Conservation (phyloP, 2,888 invertebrate species). For the Mellilla xanthometata region DNA sequence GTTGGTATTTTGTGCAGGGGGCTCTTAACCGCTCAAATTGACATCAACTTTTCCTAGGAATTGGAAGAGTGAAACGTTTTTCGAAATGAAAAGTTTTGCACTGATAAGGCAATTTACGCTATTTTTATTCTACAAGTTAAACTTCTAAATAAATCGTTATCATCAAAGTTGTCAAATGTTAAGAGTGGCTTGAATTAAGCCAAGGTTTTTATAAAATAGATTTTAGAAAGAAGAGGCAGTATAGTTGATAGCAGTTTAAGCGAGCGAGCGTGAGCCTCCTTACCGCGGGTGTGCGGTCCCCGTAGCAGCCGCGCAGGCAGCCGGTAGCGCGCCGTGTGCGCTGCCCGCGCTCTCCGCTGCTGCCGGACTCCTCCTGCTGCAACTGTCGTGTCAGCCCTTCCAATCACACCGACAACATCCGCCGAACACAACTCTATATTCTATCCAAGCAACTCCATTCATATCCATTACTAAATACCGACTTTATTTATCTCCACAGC, state of each 20-base stretch:
- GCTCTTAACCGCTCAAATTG: constrained; percentile 15
- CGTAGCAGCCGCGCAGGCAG: constrained; percentile 88
- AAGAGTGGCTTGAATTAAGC: no score
- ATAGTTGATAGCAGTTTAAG: constrained; percentile 15
- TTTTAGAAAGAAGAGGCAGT: no score
- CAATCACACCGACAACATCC: constrained; percentile 27
- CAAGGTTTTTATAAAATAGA: no score
- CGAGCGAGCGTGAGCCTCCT: constrained; percentile 56
- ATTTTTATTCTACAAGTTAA: no score
- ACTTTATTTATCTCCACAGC: background rate
- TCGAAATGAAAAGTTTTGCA: no score
- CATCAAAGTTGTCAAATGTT: no score
- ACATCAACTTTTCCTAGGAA: no score
- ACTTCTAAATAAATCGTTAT: no score
- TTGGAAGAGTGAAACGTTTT: no score
- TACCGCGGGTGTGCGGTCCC: constrained; percentile 89
- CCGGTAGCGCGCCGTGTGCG: constrained; percentile 86
- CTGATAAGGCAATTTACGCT: no score
- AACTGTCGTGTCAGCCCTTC: constrained; percentile 68
- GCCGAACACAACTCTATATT: constrained; percentile 3
- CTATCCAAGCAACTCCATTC: constrained; percentile 5
- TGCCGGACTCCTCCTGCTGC: constrained; percentile 78
- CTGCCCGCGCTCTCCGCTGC: constrained; percentile 73
- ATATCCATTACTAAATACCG: constrained; percentile 1
- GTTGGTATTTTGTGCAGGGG: no score